A percentile compares a stretch with the other conserved stretches of the same genome.
These are phyloP conservation scores for Aphaenogaster floridana DNA, from an alignment of 1,140 invertebrate genomes.

Conservation along the genomic window DNA sequence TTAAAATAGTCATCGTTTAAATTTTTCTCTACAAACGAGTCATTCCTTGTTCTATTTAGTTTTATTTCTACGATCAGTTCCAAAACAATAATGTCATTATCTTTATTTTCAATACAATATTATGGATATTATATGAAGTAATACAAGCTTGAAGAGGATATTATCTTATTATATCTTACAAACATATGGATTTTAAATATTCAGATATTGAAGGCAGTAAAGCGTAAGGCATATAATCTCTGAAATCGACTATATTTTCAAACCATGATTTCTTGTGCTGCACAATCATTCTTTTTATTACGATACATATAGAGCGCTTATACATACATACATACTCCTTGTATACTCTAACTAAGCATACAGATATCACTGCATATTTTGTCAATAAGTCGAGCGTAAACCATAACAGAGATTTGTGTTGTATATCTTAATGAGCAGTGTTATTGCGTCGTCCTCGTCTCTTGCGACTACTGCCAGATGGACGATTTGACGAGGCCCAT, in stretches of 20 bases:
- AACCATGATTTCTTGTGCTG: conserved; percentile 56
- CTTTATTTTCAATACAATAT: too few relatives aligned
- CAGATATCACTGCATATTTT: conserved; percentile 63
- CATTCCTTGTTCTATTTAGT: too few relatives aligned
- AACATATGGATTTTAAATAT: neutral
- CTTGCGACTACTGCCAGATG: conserved; percentile 80
- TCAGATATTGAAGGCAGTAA: neutral
- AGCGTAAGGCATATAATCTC: conserved; percentile 18
- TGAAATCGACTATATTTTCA: conserved; percentile 19
- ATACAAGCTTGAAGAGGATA: too few relatives aligned
- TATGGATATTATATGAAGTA: too few relatives aligned
- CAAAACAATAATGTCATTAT: too few relatives aligned
- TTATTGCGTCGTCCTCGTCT: conserved; percentile 84
- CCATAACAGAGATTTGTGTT: conserved; percentile 17
- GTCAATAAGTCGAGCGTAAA: conserved; percentile 61
- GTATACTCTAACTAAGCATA: conserved; percentile 66
- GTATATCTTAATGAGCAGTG: conserved; percentile 75
- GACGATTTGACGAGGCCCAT: conserved; percentile 87
- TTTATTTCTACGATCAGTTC: too few relatives aligned
- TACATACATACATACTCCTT: conserved; percentile 53
- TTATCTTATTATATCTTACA: too few relatives aligned
- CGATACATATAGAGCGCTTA: conserved; percentile 64
- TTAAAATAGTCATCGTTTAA: too few relatives aligned
- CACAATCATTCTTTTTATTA: conserved; percentile 72
- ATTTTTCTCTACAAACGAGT: too few relatives aligned